Conservation (phyloP, 2,113 vertebrate species). For the Catharus bicknelli region DNA sequence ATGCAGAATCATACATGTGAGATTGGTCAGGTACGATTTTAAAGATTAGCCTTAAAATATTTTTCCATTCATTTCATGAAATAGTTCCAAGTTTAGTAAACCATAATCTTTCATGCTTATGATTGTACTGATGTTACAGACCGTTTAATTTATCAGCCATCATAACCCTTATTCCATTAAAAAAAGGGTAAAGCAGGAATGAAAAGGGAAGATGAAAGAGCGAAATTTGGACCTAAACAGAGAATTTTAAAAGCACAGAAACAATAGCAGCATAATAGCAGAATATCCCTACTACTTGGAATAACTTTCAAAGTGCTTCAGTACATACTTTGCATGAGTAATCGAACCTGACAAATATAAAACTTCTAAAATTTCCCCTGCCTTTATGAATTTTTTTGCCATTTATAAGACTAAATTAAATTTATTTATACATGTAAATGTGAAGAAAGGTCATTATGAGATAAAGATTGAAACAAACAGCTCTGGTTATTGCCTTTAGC, state of each 20-base stretch:
- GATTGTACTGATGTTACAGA: background rate
- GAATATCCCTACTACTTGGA: background rate
- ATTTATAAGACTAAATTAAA: background rate
- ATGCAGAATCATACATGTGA: background rate
- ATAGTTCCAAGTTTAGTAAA: background rate
- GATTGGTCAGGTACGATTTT: background rate
- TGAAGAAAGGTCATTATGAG: background rate
- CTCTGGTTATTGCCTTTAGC: background rate
- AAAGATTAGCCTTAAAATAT: background rate
- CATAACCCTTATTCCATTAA: background rate
- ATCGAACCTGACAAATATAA: background rate
- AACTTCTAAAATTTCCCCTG: background rate
- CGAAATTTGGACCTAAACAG: background rate
- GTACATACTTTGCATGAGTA: background rate
- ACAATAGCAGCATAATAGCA: background rate
- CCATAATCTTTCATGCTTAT: background rate
- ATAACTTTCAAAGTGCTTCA: background rate
- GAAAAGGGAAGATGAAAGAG: background rate
- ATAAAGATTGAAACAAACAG: background rate
- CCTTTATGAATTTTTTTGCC: background rate
- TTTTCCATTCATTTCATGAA: background rate
- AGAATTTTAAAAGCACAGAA: background rate
- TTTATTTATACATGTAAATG: background rate
- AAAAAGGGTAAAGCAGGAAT: background rate
- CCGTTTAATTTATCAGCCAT: background rate